Percentiles rank a stretch among this genome's conserved stretches.
Conservation (phyloP, 2,888 invertebrate species). For the Xanthostigma xanthostigma region DNA sequence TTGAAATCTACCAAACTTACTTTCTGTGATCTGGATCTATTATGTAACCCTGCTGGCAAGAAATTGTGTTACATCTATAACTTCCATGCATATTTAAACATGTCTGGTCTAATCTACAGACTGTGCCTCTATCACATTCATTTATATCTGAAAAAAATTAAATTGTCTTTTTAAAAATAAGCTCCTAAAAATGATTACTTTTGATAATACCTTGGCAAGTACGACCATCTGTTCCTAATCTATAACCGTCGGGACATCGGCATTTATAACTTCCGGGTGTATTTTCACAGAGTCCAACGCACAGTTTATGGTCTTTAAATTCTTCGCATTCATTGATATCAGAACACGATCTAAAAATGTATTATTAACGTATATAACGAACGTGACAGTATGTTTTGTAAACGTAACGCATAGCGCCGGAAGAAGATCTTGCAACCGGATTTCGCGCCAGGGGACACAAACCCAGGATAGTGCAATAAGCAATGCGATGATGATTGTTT, state of each 20-base stretch:
- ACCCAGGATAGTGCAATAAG: no score
- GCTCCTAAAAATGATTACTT: conserved; percentile 4
- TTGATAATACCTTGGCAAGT: conserved; percentile 63
- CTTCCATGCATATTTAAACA: conserved; percentile 87
- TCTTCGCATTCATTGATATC: conserved; percentile 80
- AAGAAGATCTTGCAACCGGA: no score
- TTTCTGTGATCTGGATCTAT: conserved; percentile 64
- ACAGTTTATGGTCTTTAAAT: conserved; percentile 54
- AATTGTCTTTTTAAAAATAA: not conserved
- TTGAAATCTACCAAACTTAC: conserved; percentile 37
- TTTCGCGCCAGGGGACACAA: no score
- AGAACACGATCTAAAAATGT: conserved; percentile 40
- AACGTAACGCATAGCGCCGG: no score
- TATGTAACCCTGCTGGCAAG: conserved; percentile 73
- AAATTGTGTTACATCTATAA: conserved; percentile 72
- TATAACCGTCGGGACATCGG: conserved; percentile 67
- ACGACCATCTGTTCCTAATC: conserved; percentile 53
- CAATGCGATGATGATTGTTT: no score
- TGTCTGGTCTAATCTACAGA: conserved; percentile 49
- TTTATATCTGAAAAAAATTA: conserved; percentile 43
- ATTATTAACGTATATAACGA: no score
- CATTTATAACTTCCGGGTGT: conserved; percentile 75
- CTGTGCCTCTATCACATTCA: conserved; percentile 42
- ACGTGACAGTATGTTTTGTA: no score
- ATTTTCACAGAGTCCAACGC: conserved; percentile 69